Evolutionary conservation across 2,797 vertebrate genomes (phyloP).

Genomic region (Yasuhikotakia modesta): DNA sequence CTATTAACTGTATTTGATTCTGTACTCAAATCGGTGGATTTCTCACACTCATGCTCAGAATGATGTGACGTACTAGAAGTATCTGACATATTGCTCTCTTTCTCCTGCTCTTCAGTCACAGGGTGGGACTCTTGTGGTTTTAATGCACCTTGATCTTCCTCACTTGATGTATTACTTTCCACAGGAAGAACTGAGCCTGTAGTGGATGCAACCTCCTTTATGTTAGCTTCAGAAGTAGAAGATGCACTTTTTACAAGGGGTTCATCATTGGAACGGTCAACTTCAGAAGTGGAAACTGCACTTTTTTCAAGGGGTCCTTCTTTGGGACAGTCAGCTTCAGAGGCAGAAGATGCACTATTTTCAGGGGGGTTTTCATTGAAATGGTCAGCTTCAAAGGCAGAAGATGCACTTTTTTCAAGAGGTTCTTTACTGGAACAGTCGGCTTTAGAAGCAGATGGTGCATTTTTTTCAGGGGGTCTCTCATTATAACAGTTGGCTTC

Average conservation of each 20-base stretch:
- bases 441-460: no score
- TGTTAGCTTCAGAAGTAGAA: conserved; percentile 42
- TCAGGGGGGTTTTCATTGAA: no score
- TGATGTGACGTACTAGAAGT: neutral
- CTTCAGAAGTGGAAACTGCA: no score
- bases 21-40: conserved; percentile 22
- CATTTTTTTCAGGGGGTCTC: no score
- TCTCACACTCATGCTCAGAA: conserved; percentile 42
- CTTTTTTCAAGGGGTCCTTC: no score
- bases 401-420: no score
- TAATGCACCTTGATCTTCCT: conserved; percentile 1
- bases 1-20: conserved; percentile 55
- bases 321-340: neutral
- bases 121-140: conserved; percentile 41
- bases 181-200: neutral
- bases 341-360: neutral
- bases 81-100: neutral
- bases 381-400: no score
- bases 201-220: conserved; percentile 10
- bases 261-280: no score
- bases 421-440: no score
- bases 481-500: no score
- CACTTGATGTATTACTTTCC: neutral
- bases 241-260: conserved; percentile 2
- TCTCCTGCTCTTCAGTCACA: conserved; percentile 34